Base-by-base conservation (phyloP, 2,888 invertebrate species). In the Priocnemis perturbator region DNA sequence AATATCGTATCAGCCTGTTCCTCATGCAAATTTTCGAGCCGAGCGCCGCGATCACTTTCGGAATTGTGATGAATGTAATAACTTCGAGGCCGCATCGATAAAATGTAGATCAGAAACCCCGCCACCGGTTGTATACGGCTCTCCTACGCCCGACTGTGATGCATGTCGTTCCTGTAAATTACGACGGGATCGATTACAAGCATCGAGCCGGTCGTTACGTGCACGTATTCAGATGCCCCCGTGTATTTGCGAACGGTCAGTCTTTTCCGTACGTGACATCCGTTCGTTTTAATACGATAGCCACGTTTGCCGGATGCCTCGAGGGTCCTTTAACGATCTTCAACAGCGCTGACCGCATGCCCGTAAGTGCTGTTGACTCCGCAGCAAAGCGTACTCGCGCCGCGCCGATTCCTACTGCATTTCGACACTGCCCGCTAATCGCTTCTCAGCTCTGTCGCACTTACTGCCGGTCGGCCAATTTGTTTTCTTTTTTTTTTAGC, bases 291-390 rank as follows among this genome's bases (percentile, higher is more conserved):
- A 76, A 76, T 76, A 76, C 70, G 65, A 73, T 76, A 69, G 62
- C 37, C 73, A 63, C 60, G 62, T 73, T 76, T 73, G 70, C 76
- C 76, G 76, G 76, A 76, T 76, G 76, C 69, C 64, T 76, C 73
- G 60, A 76, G 76, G 67, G 76, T 73, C 73, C 76, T 76, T 76
- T 76, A 76, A 76, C 69, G 67, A 71, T 67, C 64, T 53, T 67
- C 71, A 70, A 76, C 76, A 67, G 64, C 69, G 50, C 64, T 73
- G 64, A 64, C 64, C 69, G 62, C 70, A 67, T 65, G 71, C 53
- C 45, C 60, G 47, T 57, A 60, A 76, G 76, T 73, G 72, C 69
- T 50, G 64, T 67, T 65, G 60, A 64, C 55, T 61, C 65, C 65
- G 52, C 57, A 73, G 70, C 47, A 65, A 67, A 61, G 64, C 60